These are phyloP conservation scores for Catharus fuscescens DNA, from an alignment of 2,113 vertebrate species.

Conservation along the genomic window DNA sequence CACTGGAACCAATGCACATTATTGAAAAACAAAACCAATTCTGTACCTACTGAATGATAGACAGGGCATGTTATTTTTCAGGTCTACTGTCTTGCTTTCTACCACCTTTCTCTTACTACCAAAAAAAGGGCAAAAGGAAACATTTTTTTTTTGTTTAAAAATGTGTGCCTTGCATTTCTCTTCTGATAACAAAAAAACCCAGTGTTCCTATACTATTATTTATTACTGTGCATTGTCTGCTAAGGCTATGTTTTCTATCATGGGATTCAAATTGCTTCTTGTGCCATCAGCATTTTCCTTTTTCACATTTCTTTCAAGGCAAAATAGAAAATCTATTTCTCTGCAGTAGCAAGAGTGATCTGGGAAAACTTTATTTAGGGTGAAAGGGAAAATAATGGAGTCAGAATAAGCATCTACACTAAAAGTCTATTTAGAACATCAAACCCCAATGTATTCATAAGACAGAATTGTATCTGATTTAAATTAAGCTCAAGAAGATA, in stretches of 20 bases:
- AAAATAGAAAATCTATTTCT: constrained; percentile 72
- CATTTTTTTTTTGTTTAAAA: constrained; percentile 62
- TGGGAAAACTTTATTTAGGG: constrained; percentile 74
- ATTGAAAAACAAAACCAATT: constrained; percentile 69
- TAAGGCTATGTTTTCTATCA: constrained; percentile 65
- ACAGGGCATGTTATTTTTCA: constrained; percentile 21
- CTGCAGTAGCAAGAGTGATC: constrained; percentile 31
- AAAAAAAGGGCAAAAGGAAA: constrained; percentile 63
- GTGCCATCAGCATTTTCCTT: constrained; percentile 62
- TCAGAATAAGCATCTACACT: constrained; percentile 61
- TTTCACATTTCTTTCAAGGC: constrained; percentile 74
- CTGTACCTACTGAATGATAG: constrained; percentile 13
- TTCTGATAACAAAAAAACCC: neutral
- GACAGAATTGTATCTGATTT: constrained; percentile 18
- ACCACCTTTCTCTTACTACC: constrained; percentile 25
- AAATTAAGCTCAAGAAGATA: constrained; percentile 33
- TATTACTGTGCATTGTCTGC: constrained; percentile 55
- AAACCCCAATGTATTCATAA: constrained; percentile 32
- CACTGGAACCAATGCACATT: constrained; percentile 23
- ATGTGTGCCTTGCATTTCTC: constrained; percentile 50
- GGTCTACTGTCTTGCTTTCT: constrained; percentile 12
- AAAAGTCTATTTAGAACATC: constrained; percentile 66
- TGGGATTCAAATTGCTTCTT: constrained; percentile 74
- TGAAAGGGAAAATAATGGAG: constrained; percentile 66
- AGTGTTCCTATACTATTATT: constrained; percentile 51